Evolutionary conservation across 2,797 vertebrate species (phyloP).

Genomic region (Strix occidentalis): DNA sequence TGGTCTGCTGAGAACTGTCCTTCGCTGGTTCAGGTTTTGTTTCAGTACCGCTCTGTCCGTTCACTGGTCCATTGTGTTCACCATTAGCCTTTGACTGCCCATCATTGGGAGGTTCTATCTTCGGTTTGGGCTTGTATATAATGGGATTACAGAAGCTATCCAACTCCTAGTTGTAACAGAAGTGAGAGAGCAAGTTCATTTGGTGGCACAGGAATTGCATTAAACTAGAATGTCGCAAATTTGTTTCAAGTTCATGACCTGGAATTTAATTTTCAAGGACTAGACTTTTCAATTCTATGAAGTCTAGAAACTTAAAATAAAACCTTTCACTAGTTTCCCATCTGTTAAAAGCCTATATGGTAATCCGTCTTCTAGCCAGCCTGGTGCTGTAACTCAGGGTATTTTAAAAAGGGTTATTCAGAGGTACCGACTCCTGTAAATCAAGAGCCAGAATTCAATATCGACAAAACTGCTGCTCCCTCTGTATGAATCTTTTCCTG

Average conservation of each 20-base stretch:
- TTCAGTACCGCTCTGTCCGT: slow-evolving; percentile 76
- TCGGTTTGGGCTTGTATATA: slow-evolving; percentile 87
- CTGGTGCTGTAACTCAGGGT: background rate
- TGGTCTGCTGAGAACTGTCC: slow-evolving; percentile 80
- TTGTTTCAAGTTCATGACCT: background rate
- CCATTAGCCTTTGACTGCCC: slow-evolving; percentile 77
- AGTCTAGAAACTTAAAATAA: background rate
- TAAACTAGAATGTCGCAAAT: fast-evolving
- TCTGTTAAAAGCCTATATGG: background rate
- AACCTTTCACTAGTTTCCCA: background rate
- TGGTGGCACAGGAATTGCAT: background rate
- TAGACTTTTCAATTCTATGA: background rate
- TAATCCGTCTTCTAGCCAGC: background rate
- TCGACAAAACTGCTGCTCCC: background rate
- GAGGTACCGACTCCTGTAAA: background rate
- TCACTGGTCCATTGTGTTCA: slow-evolving; percentile 84
- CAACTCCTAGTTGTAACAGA: slow-evolving; percentile 80
- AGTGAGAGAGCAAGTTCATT: slow-evolving; percentile 16
- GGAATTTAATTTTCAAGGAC: background rate
- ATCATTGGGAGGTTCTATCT: slow-evolving; percentile 80
- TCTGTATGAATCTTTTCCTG: background rate
- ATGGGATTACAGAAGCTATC: slow-evolving; percentile 86
- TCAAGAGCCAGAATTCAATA: background rate
- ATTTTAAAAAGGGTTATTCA: background rate
- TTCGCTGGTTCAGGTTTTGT: slow-evolving; percentile 79